phyloP scores from a whole-genome alignment of 2,113 vertebrate genomes.

The Megaleporinus macrocephalus region DNA sequence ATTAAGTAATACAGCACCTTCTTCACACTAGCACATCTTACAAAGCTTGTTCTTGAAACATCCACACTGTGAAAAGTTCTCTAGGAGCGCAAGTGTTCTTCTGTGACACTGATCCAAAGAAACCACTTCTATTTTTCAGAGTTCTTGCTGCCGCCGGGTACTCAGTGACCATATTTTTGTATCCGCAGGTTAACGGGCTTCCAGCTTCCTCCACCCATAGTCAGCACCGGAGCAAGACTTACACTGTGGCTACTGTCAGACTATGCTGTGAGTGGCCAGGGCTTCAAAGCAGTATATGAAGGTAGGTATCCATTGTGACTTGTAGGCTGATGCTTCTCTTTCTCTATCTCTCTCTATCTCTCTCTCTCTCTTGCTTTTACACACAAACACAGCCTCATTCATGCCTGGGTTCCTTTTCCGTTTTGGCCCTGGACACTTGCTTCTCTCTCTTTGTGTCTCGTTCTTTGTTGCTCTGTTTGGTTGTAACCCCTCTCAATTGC shows the following conservation, averaged over 20 bases:
- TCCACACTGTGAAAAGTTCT: too few relatives aligned
- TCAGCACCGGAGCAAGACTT: constrained; percentile 87
- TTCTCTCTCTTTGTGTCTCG: neutral
- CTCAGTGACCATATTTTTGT: constrained; percentile 43
- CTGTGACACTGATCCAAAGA: too few relatives aligned
- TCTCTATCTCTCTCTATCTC: constrained; percentile 12
- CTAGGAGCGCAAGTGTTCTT: too few relatives aligned
- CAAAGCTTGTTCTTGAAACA: too few relatives aligned
- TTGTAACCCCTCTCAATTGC: neutral
- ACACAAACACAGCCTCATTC: neutral
- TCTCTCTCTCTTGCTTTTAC: neutral
- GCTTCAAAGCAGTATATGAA: constrained; percentile 94
- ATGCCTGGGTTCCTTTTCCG: neutral
- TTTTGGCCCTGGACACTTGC: neutral
- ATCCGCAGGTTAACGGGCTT: constrained; percentile 93
- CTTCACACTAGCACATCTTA: too few relatives aligned
- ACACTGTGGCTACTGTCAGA: constrained; percentile 93
- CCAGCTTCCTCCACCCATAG: constrained; percentile 93
- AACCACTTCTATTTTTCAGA: too few relatives aligned
- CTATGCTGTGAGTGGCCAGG: constrained; percentile 97
- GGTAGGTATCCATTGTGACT: constrained; percentile 78
- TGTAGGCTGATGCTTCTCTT: neutral
- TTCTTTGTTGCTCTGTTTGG: neutral
- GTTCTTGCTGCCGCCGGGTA: neutral
- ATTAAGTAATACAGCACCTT: too few relatives aligned